Evolutionary conservation across 2,888 invertebrate species (phyloP).

Genomic region (Coelinius sp.): DNA sequence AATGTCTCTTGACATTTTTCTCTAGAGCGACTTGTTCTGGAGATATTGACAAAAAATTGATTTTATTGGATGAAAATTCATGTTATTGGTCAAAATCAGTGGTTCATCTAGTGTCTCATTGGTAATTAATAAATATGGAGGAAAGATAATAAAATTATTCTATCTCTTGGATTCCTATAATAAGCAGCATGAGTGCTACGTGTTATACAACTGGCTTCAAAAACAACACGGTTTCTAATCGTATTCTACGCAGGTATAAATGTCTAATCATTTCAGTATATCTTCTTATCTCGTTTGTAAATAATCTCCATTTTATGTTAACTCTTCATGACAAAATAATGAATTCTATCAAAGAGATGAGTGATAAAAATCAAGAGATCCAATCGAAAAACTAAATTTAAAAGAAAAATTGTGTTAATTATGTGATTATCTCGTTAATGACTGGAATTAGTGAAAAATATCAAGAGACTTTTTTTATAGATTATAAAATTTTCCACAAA

Average conservation of each 20-base stretch:
- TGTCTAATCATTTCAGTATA: constrained; percentile 25
- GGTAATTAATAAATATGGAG: neutral
- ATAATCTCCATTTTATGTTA: constrained; percentile 17
- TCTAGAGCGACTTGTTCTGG: no score
- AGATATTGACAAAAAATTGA: no score
- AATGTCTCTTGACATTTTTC: no score
- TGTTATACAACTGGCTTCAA: constrained; percentile 57
- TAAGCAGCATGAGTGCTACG: constrained; percentile 54
- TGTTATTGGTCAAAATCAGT: constrained; percentile 8
- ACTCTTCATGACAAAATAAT: no score
- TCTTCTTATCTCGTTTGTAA: constrained; percentile 25
- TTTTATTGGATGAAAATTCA: neutral
- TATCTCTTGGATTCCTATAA: constrained; percentile 42
- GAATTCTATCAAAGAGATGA: no score
- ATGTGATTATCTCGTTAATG: no score
- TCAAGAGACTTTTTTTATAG: neutral
- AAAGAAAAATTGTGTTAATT: neutral
- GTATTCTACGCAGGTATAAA: constrained; percentile 57
- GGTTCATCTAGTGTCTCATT: neutral
- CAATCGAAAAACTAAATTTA: neutral
- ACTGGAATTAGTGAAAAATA: neutral
- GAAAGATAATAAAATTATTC: constrained; percentile 22
- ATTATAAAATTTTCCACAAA: neutral
- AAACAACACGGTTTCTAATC: constrained; percentile 56
- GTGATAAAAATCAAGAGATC: no score